These are phyloP conservation scores for Pocillopora verrucosa DNA, from an alignment of 64 coral and sea anemone species.

Conservation along the genomic window DNA sequence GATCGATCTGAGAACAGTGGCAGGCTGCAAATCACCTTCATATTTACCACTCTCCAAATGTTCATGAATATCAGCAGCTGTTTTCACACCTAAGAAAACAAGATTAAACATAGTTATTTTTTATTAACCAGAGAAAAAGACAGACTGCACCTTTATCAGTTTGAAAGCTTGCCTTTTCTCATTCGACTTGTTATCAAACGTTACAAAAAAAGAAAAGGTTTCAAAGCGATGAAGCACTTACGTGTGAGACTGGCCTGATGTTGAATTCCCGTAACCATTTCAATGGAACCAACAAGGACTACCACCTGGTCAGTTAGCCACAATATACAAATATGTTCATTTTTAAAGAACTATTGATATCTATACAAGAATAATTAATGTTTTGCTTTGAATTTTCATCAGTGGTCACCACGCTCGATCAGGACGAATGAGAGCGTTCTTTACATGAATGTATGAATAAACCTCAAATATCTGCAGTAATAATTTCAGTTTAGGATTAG, in stretches of 20 bases:
- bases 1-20: neutral
- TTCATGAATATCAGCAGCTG: neutral
- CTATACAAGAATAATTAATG: no score
- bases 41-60: slow-evolving; percentile 9
- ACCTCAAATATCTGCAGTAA: no score
- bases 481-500: no score
- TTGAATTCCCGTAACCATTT: slow-evolving; percentile 55
- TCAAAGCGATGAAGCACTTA: neutral
- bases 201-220: neutral
- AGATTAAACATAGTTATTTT: neutral
- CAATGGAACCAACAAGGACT: slow-evolving; percentile 42
- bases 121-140: neutral
- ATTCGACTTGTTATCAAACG: no score
- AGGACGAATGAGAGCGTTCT: no score
- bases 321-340: neutral
- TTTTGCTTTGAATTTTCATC: no score
- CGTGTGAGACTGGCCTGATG: slow-evolving; percentile 43
- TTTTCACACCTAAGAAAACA: neutral
- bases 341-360: no score
- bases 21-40: neutral
- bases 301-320: slow-evolving; percentile 23
- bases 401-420: no score
- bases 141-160: no score
- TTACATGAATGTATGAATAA: no score
- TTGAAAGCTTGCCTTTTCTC: no score